These are phyloP conservation scores for Egretta garzetta DNA, from an alignment of 2,113 vertebrate species.

Conservation along the genomic window DNA sequence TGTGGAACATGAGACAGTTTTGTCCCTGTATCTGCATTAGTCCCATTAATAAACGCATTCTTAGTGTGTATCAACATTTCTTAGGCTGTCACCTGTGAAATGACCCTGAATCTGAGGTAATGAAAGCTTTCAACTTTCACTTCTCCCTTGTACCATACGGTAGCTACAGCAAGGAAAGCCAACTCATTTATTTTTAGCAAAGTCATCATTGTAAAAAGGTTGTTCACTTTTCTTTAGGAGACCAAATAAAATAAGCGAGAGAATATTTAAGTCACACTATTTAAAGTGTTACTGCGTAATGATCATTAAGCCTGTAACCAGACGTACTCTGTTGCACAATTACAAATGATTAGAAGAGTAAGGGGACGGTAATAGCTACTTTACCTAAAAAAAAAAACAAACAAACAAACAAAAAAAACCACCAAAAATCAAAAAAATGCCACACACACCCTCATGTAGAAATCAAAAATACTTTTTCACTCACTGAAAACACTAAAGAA, in stretches of 20 bases:
- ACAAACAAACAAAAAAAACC: too few species aligned
- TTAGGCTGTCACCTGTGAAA: slow-evolving; percentile 56
- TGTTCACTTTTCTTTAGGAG: slow-evolving; percentile 26
- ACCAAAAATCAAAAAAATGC: too few species aligned
- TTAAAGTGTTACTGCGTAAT: neutral
- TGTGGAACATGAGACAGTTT: slow-evolving; percentile 65
- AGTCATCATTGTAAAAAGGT: slow-evolving; percentile 7
- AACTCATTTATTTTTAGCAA: slow-evolving; percentile 43
- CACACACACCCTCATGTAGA: neutral
- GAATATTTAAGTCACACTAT: slow-evolving; percentile 44
- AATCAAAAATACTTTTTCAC: neutral
- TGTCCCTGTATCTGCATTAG: slow-evolving; percentile 33
- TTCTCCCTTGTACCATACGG: neutral
- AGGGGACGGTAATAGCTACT: neutral
- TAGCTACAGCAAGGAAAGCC: neutral
- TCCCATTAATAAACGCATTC: slow-evolving; percentile 64
- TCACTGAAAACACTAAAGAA: neutral
- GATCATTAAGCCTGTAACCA: neutral
- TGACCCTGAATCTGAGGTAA: slow-evolving; percentile 30
- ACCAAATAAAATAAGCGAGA: slow-evolving; percentile 46
- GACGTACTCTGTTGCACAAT: neutral
- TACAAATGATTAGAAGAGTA: neutral
- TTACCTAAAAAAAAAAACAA: neutral
- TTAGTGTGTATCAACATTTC: slow-evolving; percentile 68
- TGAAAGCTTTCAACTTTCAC: slow-evolving; percentile 35